A percentile compares a stretch with the other conserved stretches of the same genome.
Conservation (phyloP, 2,797 vertebrate species). For the Pygocentrus nattereri region DNA sequence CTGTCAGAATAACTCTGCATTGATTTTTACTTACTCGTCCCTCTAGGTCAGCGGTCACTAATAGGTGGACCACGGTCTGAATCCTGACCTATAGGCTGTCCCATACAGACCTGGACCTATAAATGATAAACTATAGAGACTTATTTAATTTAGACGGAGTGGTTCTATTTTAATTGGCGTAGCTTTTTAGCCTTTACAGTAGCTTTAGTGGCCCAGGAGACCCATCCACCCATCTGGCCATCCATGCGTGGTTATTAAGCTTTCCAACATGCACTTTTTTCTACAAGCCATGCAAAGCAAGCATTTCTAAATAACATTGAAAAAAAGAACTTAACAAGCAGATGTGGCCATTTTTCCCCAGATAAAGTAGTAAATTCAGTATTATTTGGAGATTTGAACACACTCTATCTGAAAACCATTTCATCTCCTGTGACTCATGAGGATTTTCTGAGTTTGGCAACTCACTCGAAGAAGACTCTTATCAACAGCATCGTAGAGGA, state of each 20-base stretch:
- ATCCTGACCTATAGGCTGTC: no score
- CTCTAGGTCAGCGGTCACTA: no score
- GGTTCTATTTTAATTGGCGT: no score
- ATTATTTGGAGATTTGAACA: slow-evolving; percentile 14
- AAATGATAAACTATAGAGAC: no score
- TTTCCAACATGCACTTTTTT: slow-evolving; percentile 1
- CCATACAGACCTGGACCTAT: no score
- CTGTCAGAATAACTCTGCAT: no score
- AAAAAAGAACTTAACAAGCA: background rate
- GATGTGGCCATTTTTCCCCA: background rate
- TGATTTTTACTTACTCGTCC: no score
- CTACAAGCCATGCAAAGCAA: background rate
- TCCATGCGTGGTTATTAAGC: background rate
- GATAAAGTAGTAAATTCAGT: background rate
- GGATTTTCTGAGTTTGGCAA: slow-evolving; percentile 15
- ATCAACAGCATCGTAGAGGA: slow-evolving; percentile 21
- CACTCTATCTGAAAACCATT: slow-evolving; percentile 10
- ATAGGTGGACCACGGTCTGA: no score
- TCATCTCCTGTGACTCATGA: slow-evolving; percentile 39
- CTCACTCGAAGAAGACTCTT: slow-evolving; percentile 15
- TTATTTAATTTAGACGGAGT: no score
- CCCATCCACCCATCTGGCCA: no score
- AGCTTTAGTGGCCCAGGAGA: no score
- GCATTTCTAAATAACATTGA: background rate
- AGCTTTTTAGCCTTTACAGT: no score